phyloP scores from a whole-genome alignment of 2,888 invertebrate species.

The Bembecia ichneumoniformis region DNA sequence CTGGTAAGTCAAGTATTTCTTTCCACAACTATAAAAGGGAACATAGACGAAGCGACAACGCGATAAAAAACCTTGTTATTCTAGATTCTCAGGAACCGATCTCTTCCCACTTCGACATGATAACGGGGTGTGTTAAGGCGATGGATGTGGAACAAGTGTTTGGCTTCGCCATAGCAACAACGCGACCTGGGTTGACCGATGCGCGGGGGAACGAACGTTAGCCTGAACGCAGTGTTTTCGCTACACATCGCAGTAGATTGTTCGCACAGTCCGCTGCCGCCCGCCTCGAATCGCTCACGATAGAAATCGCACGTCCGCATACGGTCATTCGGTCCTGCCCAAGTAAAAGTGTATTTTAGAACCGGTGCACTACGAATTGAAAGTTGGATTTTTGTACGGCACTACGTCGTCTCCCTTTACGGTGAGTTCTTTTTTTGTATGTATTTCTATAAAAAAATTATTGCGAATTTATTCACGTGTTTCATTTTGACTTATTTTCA shows the following conservation, averaged over 20 bases:
- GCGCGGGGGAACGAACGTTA: conserved; percentile 48
- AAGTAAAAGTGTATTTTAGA: conserved; percentile 24
- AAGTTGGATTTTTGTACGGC: conserved; percentile 32
- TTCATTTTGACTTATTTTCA: too few relatives aligned
- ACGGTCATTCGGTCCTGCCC: background rate
- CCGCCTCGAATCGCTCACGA: conserved; percentile 20
- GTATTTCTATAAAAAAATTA: too few relatives aligned
- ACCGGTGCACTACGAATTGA: conserved; percentile 31
- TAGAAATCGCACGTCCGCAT: background rate
- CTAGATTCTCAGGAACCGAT: too few relatives aligned
- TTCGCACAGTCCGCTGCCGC: conserved; percentile 43
- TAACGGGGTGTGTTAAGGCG: background rate
- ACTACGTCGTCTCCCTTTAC: conserved; percentile 36
- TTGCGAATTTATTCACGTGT: too few relatives aligned
- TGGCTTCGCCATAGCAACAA: conserved; percentile 3
- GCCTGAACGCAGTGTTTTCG: background rate
- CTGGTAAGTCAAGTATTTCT: too few relatives aligned
- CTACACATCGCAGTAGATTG: conserved; percentile 44
- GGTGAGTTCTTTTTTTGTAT: conserved; percentile 36
- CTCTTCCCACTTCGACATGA: too few relatives aligned
- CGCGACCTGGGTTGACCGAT: conserved; percentile 38
- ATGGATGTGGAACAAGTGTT: background rate
- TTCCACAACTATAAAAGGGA: too few relatives aligned
- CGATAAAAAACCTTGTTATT: too few relatives aligned
- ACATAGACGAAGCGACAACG: too few relatives aligned